These are phyloP conservation scores for Scaptodrosophila latifasciaeformis DNA, from an alignment of 2,888 invertebrate genomes.

Conservation along the genomic window DNA sequence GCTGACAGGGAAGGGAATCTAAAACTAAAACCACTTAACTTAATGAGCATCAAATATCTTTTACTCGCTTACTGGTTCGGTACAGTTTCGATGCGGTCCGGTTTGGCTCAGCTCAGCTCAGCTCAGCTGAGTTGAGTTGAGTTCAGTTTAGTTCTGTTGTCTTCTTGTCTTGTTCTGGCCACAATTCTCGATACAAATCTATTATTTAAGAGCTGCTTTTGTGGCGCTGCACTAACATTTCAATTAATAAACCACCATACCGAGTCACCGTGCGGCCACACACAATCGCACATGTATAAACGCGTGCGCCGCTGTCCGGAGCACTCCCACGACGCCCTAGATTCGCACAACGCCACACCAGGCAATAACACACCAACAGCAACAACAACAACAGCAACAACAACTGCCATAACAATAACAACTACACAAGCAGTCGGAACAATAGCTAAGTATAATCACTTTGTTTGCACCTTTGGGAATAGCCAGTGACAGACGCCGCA, in stretches of 20 bases:
- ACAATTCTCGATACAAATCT: constrained; percentile 67
- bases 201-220: constrained; percentile 65
- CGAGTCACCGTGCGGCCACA: constrained; percentile 15
- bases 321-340: constrained; percentile 30
- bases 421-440: constrained; percentile 49
- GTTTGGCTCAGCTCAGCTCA: too few relatives aligned
- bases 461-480: constrained; percentile 73
- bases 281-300: constrained; percentile 18
- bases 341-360: constrained; percentile 16
- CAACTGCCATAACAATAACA: neutral
- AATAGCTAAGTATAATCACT: constrained; percentile 71
- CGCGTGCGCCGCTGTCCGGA: constrained; percentile 19
- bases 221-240: constrained; percentile 55
- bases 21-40: constrained; percentile 71
- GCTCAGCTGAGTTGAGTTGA: too few relatives aligned
- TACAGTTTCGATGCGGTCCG: too few relatives aligned
- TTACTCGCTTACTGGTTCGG: too few relatives aligned
- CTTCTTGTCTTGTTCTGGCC: constrained; percentile 35
- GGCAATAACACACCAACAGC: too few relatives aligned
- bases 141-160: too few relatives aligned
- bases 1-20: constrained; percentile 20
- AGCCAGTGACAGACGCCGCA: constrained; percentile 60
- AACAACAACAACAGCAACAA: neutral
- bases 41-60: constrained; percentile 73
- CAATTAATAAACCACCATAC: constrained; percentile 55